Evolutionary conservation across 1,140 invertebrate species (phyloP).

Genomic region (Anoplolepis gracilipes): DNA sequence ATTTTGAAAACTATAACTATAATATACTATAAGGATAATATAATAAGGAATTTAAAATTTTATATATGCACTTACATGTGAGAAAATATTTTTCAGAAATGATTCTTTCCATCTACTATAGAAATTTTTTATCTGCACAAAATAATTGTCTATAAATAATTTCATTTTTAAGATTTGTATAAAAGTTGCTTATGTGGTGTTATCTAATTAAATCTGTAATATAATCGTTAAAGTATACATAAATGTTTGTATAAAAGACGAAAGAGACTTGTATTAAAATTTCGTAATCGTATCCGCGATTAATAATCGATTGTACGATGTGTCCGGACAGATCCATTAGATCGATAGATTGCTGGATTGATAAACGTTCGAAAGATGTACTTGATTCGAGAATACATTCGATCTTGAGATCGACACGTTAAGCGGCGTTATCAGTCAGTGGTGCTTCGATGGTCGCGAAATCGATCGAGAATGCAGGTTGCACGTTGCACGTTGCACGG

Average conservation of each 20-base stretch:
- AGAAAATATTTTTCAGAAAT: neutral
- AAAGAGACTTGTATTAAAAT: neutral
- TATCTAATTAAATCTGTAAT: neutral
- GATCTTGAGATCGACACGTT: conserved; percentile 48
- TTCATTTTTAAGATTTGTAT: neutral
- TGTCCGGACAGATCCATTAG: conserved; percentile 11
- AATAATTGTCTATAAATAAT: too few species aligned
- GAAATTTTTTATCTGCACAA: neutral
- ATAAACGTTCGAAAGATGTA: conserved; percentile 18
- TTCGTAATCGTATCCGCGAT: neutral
- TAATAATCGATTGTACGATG: conserved; percentile 17
- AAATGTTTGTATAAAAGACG: neutral
- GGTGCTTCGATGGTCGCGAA: conserved; percentile 30
- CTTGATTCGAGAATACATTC: conserved; percentile 1
- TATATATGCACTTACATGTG: neutral
- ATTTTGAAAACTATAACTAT: neutral
- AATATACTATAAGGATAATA: too few species aligned
- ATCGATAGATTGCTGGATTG: conserved; percentile 20
- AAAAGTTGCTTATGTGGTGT: neutral
- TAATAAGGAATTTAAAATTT: neutral
- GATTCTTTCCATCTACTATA: neutral
- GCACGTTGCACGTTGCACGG: neutral
- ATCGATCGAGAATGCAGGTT: conserved; percentile 14
- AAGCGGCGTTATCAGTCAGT: conserved; percentile 26
- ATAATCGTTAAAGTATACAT: neutral